Evolutionary conservation across 2,797 vertebrate genomes (phyloP).

Genomic region (Arnoldichthys spilopterus): DNA sequence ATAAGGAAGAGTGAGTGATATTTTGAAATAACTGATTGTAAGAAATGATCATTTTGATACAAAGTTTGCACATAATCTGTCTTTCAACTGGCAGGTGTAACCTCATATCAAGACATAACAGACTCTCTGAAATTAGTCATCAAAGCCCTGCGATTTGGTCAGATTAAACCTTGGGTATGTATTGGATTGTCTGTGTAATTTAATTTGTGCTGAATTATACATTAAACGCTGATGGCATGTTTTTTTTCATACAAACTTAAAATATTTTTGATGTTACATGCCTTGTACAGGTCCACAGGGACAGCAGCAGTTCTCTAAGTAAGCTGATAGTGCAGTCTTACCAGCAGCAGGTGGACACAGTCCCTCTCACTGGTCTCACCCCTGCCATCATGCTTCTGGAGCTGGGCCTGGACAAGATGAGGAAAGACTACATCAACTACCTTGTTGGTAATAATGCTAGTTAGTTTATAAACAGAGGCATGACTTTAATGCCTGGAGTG

Average conservation of each 20-base stretch:
- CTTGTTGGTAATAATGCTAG: slow-evolving; percentile 68
- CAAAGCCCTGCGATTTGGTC: slow-evolving; percentile 81
- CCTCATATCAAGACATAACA: slow-evolving; percentile 88
- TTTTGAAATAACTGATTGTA: not conserved
- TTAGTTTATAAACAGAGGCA: not conserved
- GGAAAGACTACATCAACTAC: slow-evolving; percentile 95
- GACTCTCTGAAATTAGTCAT: slow-evolving; percentile 86
- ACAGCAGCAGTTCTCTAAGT: slow-evolving; percentile 89
- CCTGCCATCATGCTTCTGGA: slow-evolving; percentile 92
- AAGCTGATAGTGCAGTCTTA: slow-evolving; percentile 92
- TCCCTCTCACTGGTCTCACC: slow-evolving; percentile 83
- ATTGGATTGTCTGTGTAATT: not conserved
- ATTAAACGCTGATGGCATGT: too few relatives aligned
- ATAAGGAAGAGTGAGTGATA: slow-evolving; percentile 87
- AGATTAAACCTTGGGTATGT: slow-evolving; percentile 94
- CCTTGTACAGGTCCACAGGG: slow-evolving; percentile 86
- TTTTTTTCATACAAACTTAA: not conserved
- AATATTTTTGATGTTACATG: not conserved
- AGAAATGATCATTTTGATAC: not conserved
- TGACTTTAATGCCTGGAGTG: not conserved
- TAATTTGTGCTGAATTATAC: not conserved
- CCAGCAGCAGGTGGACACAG: slow-evolving; percentile 78
- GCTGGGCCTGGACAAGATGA: slow-evolving; percentile 95
- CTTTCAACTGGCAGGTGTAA: slow-evolving; percentile 77
- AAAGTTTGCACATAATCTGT: not conserved